A percentile compares a stretch with the other conserved stretches of the same genome.
These are phyloP conservation scores for Etheostoma perlongum DNA, from an alignment of 2,797 vertebrate genomes.

Conservation along the genomic window DNA sequence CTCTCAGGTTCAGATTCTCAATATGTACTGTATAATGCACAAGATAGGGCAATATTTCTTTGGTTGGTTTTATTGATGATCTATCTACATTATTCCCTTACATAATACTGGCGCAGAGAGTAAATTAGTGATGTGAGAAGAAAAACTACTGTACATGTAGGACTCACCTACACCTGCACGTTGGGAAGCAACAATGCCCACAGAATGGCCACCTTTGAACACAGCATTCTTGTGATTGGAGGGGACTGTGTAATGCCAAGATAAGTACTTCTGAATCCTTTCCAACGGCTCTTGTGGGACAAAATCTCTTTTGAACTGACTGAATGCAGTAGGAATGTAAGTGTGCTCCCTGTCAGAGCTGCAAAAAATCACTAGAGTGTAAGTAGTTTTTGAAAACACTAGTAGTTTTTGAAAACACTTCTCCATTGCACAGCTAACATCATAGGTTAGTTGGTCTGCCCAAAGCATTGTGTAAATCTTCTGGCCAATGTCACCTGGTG, in stretches of 20 bases:
- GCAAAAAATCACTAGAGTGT: constrained; percentile 87
- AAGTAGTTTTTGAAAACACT: constrained; percentile 58
- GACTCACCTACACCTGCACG: constrained; percentile 91
- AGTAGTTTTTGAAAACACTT: constrained; percentile 84
- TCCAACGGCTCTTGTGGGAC: constrained; percentile 81
- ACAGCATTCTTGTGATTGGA: constrained; percentile 69
- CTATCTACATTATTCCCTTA: neutral
- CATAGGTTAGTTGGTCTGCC: constrained; percentile 89
- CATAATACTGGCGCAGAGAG: neutral
- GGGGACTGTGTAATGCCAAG: constrained; percentile 81
- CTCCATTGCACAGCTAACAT: constrained; percentile 87
- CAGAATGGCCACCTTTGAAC: constrained; percentile 84
- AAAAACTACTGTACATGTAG: neutral
- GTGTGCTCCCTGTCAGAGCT: constrained; percentile 87
- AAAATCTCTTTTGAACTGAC: constrained; percentile 86
- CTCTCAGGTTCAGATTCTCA: neutral
- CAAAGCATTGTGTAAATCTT: constrained; percentile 90
- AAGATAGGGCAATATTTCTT: neutral
- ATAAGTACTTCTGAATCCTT: constrained; percentile 86
- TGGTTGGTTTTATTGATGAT: neutral
- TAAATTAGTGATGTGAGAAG: neutral
- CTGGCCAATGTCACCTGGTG: constrained; percentile 56
- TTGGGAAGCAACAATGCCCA: constrained; percentile 88
- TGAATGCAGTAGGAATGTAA: constrained; percentile 91
- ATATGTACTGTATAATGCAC: neutral